Base-by-base conservation (phyloP, 2,888 invertebrate species). In the Parnassius glacialis region DNA sequence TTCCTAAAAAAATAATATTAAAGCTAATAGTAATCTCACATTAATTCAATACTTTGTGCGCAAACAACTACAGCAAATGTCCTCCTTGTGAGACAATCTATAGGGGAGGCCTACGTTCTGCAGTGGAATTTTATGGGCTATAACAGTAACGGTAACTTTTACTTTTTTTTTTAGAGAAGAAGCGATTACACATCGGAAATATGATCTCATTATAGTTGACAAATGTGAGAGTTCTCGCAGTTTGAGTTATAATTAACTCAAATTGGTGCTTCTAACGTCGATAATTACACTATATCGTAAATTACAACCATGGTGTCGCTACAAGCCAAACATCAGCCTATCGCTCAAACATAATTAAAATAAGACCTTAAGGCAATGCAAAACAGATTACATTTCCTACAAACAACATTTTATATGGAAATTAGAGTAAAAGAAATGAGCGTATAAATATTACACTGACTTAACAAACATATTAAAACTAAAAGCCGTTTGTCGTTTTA, bases 151-250 rank as follows among this genome's bases (percentile, higher is more conserved):
- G 20, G 20, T 20, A 20, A 20, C 57, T 53, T 45, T 62, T 58
- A 51, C 44, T 62, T 54, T 57, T 7, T 16, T 16, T 34, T 58
- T 47, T 53, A 62, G 12, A 45, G 52, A 12, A 69, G 63, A 64
- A 59, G 57, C 64, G 65, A 52, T 67, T 69, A 59, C 64, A 60
- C 64, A 66, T 72, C 70, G 73, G 74, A 74, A 73, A 72, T 65
- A 61, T 56, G 55, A 57, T 52, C 67, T 68, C 65, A 61, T 72
- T 70, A 72, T 68, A 65, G 62, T 66, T 72, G 74, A 74, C 72
- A 72, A 71, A 76, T 73, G 75, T 74, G 74, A 71, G 73, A 74
- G 69, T 70, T 72, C 64, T 65, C 65, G 57, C 45, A 68, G 68
- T 67, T 70, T 72, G 68, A 69, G 70, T 69, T 72, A 70, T 68